phyloP scores from a whole-genome alignment of 2,797 vertebrate genomes.

The Allobates femoralis region DNA sequence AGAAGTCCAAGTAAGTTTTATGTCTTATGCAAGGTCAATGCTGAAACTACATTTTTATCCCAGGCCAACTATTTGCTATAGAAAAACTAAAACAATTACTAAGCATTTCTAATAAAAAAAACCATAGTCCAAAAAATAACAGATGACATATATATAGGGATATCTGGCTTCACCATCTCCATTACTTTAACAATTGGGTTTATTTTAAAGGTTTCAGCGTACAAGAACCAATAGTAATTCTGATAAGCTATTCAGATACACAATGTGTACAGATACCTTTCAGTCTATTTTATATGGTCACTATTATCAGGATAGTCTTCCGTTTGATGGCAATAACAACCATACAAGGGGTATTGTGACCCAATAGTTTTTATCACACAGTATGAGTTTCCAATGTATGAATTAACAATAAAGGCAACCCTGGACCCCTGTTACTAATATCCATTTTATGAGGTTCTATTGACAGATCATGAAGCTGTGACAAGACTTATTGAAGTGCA shows the following conservation, averaged over 20 bases:
- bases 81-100: neutral
- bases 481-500: neutral
- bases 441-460: neutral
- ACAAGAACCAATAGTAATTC: neutral
- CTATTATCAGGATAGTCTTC: neutral
- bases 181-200: neutral
- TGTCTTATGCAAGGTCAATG: too few species aligned
- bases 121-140: neutral
- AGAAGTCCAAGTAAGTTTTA: neutral
- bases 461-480: neutral
- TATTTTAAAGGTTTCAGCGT: neutral
- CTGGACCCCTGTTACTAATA: neutral
- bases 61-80: neutral
- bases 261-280: neutral
- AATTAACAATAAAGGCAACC: neutral
- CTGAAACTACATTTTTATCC: neutral
- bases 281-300: neutral
- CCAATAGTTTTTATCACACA: neutral
- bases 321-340: neutral
- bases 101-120: neutral
- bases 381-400: neutral
- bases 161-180: neutral
- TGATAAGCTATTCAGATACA: neutral
- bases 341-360: neutral
- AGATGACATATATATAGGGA: neutral